A percentile compares a stretch with the other conserved stretches of the same genome.
Evolutionary conservation across 2,113 vertebrate genomes (phyloP).

Genomic region (Alligator mississippiensis): DNA sequence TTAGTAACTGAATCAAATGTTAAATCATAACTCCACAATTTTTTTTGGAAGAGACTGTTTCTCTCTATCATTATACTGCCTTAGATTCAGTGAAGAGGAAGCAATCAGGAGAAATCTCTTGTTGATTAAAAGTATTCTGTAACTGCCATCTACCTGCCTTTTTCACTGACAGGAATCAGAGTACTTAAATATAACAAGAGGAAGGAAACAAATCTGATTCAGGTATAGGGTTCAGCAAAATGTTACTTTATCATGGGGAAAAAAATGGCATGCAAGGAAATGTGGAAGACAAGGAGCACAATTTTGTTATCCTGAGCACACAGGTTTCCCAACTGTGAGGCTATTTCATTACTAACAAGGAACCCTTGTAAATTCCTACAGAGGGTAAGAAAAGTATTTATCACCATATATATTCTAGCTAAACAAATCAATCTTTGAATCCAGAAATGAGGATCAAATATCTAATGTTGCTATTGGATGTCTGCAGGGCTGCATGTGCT

Average conservation of each 20-base stretch:
- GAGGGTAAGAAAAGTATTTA: neutral
- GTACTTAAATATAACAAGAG: neutral
- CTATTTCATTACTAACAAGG: neutral
- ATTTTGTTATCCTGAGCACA: neutral
- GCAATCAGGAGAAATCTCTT: too few relatives aligned
- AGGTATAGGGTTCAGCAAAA: neutral
- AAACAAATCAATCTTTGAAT: neutral
- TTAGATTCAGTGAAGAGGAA: neutral
- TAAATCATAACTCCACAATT: too few relatives aligned
- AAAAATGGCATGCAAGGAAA: neutral
- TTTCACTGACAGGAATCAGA: neutral
- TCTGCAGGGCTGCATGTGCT: neutral
- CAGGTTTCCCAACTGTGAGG: neutral
- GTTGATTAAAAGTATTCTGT: too few relatives aligned
- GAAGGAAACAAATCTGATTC: neutral
- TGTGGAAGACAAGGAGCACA: neutral
- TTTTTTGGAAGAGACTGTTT: neutral
- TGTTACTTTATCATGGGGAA: neutral
- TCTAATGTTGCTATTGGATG: neutral
- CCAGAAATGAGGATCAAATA: neutral
- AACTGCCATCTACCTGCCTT: neutral
- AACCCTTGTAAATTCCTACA: neutral
- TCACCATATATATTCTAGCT: neutral
- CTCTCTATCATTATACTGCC: neutral
- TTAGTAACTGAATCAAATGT: too few relatives aligned